These are phyloP conservation scores for Lathronympha strigana DNA, from an alignment of 2,888 invertebrate genomes.

Conservation along the genomic window DNA sequence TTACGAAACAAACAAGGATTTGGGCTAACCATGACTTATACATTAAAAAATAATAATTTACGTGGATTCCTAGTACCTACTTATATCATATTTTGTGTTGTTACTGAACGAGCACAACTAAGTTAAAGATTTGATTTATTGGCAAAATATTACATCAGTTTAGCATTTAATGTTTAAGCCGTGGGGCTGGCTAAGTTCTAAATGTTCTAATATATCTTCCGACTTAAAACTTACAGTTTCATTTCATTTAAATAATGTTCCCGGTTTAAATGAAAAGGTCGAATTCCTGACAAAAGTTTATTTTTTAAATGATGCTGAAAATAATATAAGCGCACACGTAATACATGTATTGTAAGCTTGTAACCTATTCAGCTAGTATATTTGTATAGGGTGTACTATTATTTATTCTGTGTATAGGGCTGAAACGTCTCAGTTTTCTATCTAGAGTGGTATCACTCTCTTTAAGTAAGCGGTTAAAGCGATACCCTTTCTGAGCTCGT, in stretches of 20 bases:
- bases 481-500: conserved; percentile 25
- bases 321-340: neutral
- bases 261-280: neutral
- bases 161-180: too few species aligned
- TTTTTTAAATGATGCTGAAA: neutral
- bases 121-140: too few species aligned
- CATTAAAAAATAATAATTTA: too few species aligned
- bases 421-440: conserved; percentile 22
- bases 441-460: conserved; percentile 9
- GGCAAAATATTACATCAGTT: too few species aligned
- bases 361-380: conserved; percentile 5
- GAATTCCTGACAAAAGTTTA: neutral
- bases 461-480: conserved; percentile 25
- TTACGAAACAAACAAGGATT: neutral
- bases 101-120: too few species aligned
- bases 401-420: conserved; percentile 28
- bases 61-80: too few species aligned
- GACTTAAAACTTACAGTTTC: too few species aligned
- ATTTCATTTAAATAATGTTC: neutral
- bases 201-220: too few species aligned
- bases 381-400: too few species aligned
- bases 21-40: too few species aligned
- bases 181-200: too few species aligned
- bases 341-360: neutral
- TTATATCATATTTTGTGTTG: too few species aligned